A percentile compares a stretch with the other conserved stretches of the same genome.
These are phyloP conservation scores for Sorex fumeus DNA, from an alignment of 2,113 vertebrate genomes.

Conservation along the genomic window DNA sequence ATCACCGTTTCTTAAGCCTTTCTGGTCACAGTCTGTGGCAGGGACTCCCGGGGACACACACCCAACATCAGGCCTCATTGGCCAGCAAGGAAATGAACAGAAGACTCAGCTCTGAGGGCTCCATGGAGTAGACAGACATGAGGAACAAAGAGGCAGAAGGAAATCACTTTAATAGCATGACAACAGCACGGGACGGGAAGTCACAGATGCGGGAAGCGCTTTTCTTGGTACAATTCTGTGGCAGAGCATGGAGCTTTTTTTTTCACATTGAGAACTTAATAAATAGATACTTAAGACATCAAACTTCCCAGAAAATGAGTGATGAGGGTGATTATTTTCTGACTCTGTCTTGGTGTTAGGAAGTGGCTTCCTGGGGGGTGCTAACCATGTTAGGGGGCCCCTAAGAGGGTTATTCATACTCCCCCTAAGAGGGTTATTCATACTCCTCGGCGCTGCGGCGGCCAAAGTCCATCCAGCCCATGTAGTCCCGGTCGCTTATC, in stretches of 20 bases:
- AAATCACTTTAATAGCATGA: conserved; percentile 89
- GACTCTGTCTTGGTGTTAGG: conserved; percentile 78
- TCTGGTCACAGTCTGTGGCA: background rate
- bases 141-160: conserved; percentile 74
- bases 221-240: conserved; percentile 90
- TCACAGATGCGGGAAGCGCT: conserved; percentile 83
- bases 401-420: conserved; percentile 96
- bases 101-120: background rate
- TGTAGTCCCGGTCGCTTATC: conserved; percentile 97
- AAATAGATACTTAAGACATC: conserved; percentile 91
- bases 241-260: conserved; percentile 92
- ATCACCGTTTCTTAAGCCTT: background rate
- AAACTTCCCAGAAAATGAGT: conserved; percentile 84
- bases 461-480: conserved; percentile 99
- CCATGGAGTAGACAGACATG: background rate
- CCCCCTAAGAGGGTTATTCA: conserved; percentile 94
- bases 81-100: background rate
- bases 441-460: conserved; percentile 97
- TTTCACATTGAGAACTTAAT: conserved; percentile 91
- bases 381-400: conserved; percentile 6
- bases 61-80: rapidly evolving
- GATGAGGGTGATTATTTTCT: conserved; percentile 73
- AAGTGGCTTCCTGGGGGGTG: conserved; percentile 45
- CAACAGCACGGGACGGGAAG: conserved; percentile 83
- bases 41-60: rapidly evolving